phyloP scores from a whole-genome alignment of 23 tunicate genomes.

The Phallusia fumigata region DNA sequence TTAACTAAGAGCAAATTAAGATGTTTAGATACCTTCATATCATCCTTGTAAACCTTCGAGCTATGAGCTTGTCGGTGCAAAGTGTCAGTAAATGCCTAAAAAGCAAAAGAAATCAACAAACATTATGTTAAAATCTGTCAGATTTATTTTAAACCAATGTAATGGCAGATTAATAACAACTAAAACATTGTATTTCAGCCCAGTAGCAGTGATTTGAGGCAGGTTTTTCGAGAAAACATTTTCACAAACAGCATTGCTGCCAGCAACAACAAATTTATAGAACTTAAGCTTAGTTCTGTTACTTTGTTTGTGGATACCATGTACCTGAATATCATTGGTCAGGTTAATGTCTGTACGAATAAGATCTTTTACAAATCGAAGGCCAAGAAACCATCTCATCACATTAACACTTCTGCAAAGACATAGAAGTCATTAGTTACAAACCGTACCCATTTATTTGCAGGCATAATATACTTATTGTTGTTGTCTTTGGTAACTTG shows the following conservation, averaged over 20 bases:
- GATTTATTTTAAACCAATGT: background rate
- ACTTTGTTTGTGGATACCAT: background rate
- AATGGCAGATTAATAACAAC: background rate
- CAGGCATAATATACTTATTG: background rate
- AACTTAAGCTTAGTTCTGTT: background rate
- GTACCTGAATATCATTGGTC: constrained; percentile 84
- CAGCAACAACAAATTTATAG: background rate
- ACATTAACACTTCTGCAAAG: constrained; percentile 45
- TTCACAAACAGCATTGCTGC: background rate
- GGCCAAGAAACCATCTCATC: constrained; percentile 86
- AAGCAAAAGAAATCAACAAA: background rate
- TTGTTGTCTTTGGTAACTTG: constrained; percentile 23
- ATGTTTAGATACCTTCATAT: constrained; percentile 77
- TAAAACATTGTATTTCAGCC: background rate
- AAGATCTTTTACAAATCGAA: constrained; percentile 71
- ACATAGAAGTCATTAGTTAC: background rate
- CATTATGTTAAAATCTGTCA: background rate
- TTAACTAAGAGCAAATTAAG: too few relatives aligned
- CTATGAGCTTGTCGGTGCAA: constrained; percentile 85
- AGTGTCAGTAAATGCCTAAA: constrained; percentile 84
- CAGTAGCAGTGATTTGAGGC: too few relatives aligned
- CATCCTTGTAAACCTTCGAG: constrained; percentile 70
- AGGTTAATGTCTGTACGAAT: constrained; percentile 72
- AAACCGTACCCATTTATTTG: background rate
- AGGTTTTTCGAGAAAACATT: background rate